phyloP scores from a whole-genome alignment of 1,140 invertebrate species.

The Drosophila pectinifera region DNA sequence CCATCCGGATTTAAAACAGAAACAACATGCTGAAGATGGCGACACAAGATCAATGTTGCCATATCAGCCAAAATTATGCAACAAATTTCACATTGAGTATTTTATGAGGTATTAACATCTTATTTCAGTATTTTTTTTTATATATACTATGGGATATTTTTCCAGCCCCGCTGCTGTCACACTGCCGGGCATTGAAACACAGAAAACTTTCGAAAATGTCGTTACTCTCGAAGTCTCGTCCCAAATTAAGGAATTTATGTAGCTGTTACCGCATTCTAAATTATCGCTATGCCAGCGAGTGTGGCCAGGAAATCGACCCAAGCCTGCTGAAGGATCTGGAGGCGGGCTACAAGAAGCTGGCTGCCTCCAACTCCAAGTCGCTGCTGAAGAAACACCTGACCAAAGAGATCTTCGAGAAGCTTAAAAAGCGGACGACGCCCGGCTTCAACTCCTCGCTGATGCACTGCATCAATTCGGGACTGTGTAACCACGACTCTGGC shows the following conservation, averaged over 20 bases:
- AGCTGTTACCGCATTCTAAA: too few relatives aligned
- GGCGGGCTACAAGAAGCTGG: conserved; percentile 93
- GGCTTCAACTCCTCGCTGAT: conserved; percentile 93
- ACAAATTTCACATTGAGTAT: too few relatives aligned
- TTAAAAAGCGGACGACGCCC: conserved; percentile 93
- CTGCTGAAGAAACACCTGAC: conserved; percentile 97
- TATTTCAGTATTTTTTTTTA: background rate
- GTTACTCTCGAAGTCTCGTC: conserved; percentile 4
- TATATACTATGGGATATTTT: background rate
- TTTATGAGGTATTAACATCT: too few relatives aligned
- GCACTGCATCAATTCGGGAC: conserved; percentile 95
- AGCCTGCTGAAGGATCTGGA: conserved; percentile 93
- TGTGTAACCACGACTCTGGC: conserved; percentile 94
- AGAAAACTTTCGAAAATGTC: conserved; percentile 14
- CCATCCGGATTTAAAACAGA: too few relatives aligned
- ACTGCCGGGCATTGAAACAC: background rate
- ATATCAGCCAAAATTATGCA: too few relatives aligned
- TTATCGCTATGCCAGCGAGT: background rate
- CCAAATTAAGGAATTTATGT: background rate
- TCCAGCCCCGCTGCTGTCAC: background rate
- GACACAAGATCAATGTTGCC: too few relatives aligned
- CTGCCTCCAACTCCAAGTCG: conserved; percentile 94
- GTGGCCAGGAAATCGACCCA: conserved; percentile 68
- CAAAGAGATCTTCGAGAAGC: conserved; percentile 93
- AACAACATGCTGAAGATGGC: too few relatives aligned